Conservation (phyloP, 1,140 invertebrate species). For the Bombus impatiens region DNA sequence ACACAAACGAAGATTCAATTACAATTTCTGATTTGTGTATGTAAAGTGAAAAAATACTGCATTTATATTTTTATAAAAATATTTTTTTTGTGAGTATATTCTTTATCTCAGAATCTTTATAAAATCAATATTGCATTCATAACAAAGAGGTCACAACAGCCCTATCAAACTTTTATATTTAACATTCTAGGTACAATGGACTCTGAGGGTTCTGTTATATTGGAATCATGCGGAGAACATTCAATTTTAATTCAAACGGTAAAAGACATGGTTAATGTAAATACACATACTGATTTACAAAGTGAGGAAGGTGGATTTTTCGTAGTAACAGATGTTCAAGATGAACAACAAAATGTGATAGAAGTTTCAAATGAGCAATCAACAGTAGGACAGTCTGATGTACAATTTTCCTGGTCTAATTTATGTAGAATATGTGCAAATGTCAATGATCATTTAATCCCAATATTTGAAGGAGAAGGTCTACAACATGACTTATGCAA, state of each 20-base stretch:
- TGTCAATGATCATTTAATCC: slow-evolving; percentile 80
- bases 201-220: slow-evolving; percentile 26
- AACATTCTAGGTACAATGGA: slow-evolving; percentile 53
- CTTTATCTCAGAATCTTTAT: not conserved
- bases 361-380: slow-evolving; percentile 31
- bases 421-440: slow-evolving; percentile 84
- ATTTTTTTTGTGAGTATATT: slow-evolving; percentile 15
- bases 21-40: no score
- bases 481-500: slow-evolving; percentile 81
- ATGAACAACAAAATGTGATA: slow-evolving; percentile 15
- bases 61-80: slow-evolving; percentile 25
- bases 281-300: slow-evolving; percentile 17
- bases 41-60: not conserved
- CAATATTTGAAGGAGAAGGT: slow-evolving; percentile 84
- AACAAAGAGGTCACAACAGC: not conserved
- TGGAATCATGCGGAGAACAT: slow-evolving; percentile 51
- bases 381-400: not conserved
- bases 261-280: slow-evolving; percentile 45
- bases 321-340: slow-evolving; percentile 41
- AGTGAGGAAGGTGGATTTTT: slow-evolving; percentile 52
- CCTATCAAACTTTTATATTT: not conserved
- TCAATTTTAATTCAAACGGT: slow-evolving; percentile 56
- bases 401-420: slow-evolving; percentile 37
- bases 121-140: not conserved
- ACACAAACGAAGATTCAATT: not conserved